Evolutionary conservation across 2,888 invertebrate genomes (phyloP), one percentile per base, ranked within the genome.

Genomic region (Bimastos eiseni): DNA sequence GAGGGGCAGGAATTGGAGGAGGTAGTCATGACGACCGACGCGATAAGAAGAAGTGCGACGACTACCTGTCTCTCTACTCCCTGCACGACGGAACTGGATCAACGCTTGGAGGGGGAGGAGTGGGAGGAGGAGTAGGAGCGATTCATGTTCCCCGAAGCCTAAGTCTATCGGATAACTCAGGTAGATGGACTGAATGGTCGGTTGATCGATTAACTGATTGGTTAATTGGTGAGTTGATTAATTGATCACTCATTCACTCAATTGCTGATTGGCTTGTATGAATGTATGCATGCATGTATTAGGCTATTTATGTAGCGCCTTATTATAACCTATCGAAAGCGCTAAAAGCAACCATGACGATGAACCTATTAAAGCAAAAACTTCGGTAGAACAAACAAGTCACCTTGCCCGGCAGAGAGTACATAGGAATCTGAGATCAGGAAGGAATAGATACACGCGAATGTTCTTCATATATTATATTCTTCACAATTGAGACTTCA

Each of bases 21-120:
- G 37, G 44, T 17, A 30, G 30, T 38, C 86, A 84, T 41, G 38
- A 49, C 83, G 89, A 83, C 17, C 44, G 33, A 0, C 55, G 55
- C 24, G 55, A 89, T 49, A 89, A 70, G 21, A 91, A 90, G 34
- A 91, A 91, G 89, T 91, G 91, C 84, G 91, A 91, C 55, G 91
- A 91, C 36, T 91, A 89, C 33, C 89, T 90, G 33, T 91, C 91
- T 30, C 90, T 91, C 33, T 91, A 91, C 70, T 89, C 89, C 36
- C 90, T 90, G n/a, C 91, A 90, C 83, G 89, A 86, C 86, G 86
- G 34, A 24, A 21, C 86, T 6, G 36, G 34, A 8, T 86, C 86
- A 36, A 8, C 86, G 86, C 86, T 86, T 36, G 86, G 86, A 86
- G 86, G 86, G 37, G 86, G 86, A 84, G 84, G 84, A 33, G 17